These are phyloP conservation scores for Pelodiscus sinensis DNA, from an alignment of 2,113 vertebrate genomes.

Conservation along the genomic window DNA sequence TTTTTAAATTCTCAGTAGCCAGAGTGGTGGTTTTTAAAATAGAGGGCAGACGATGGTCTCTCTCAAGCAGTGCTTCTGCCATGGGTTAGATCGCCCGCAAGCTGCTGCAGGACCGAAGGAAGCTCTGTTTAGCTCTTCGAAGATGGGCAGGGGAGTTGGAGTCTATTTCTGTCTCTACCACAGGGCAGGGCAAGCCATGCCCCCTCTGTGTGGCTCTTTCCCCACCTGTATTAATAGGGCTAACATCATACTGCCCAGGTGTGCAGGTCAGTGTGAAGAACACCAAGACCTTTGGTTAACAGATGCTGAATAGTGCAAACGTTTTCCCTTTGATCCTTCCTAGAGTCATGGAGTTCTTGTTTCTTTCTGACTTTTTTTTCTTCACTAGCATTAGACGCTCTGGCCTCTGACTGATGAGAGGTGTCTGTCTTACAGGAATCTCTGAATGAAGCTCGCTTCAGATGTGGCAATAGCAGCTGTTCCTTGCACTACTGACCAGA, in stretches of 20 bases:
- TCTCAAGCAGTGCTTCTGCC: neutral
- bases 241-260: neutral
- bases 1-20: neutral
- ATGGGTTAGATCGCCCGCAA: neutral
- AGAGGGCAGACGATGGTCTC: neutral
- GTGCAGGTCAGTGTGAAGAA: accelerated
- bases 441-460: neutral
- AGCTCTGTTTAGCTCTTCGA: neutral
- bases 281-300: neutral
- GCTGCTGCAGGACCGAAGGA: neutral
- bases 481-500: slow-evolving; percentile 62
- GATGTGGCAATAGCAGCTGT: neutral
- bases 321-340: neutral
- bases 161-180: neutral
- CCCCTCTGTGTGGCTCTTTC: neutral
- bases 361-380: neutral
- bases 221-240: accelerated
- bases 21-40: neutral
- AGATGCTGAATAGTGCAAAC: accelerated
- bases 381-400: neutral
- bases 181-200: neutral
- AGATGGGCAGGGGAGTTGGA: neutral
- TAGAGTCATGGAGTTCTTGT: neutral
- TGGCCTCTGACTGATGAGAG: neutral
- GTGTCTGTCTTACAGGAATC: slow-evolving; percentile 48